Percentiles rank a stretch among this genome's conserved stretches.
Evolutionary conservation across 2,113 vertebrate genomes (phyloP).

Genomic region (Apodemus speciosus): DNA sequence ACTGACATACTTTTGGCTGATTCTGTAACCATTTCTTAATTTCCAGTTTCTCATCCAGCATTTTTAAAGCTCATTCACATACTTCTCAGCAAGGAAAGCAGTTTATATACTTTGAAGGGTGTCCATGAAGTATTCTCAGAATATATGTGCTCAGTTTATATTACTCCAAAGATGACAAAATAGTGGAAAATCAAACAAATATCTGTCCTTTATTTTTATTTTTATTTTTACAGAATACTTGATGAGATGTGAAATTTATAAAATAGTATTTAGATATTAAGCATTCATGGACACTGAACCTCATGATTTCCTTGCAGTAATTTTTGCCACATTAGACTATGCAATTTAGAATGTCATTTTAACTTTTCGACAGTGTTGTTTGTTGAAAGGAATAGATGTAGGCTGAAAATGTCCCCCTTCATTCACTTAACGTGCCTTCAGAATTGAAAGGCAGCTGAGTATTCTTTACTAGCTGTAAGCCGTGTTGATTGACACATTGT

Average conservation of each 20-base stretch:
- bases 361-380: not conserved
- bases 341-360: not conserved
- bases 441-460: slow-evolving; percentile 73
- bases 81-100: slow-evolving; percentile 59
- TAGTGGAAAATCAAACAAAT: slow-evolving; percentile 51
- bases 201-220: slow-evolving; percentile 38
- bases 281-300: slow-evolving; percentile 4
- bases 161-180: slow-evolving; percentile 58
- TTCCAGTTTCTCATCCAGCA: slow-evolving; percentile 49
- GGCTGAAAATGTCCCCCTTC: slow-evolving; percentile 44
- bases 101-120: not conserved
- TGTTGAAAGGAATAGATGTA: slow-evolving; percentile 14
- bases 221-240: slow-evolving; percentile 44
- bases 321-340: slow-evolving; percentile 41
- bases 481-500: slow-evolving; percentile 72
- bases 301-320: not conserved
- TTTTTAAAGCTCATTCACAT: slow-evolving; percentile 62
- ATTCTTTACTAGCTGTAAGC: slow-evolving; percentile 65
- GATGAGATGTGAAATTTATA: slow-evolving; percentile 52
- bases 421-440: slow-evolving; percentile 58
- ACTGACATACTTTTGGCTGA: slow-evolving; percentile 60
- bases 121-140: not conserved
- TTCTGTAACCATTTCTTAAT: slow-evolving; percentile 45
- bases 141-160: slow-evolving; percentile 53
- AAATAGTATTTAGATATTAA: not conserved